Percentiles rank a stretch among this genome's conserved stretches.
phyloP scores from a whole-genome alignment of 2,113 vertebrate genomes.

The Elaphurus davidianus region DNA sequence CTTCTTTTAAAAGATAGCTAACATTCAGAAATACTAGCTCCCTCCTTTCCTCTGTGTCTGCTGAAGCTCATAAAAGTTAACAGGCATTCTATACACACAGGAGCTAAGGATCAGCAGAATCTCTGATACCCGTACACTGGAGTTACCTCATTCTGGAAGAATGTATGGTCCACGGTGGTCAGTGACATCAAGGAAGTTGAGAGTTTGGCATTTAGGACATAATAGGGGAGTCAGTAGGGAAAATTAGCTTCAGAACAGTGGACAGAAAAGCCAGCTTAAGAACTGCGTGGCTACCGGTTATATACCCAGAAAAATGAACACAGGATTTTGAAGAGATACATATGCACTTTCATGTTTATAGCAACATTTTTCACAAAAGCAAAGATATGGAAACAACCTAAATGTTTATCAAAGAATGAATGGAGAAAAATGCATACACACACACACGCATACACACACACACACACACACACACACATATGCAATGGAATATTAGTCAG shows the following conservation, averaged over 20 bases:
- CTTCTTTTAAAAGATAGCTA: not conserved
- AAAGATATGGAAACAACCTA: not conserved
- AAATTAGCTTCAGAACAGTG: not conserved
- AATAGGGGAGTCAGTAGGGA: not conserved
- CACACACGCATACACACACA: not conserved
- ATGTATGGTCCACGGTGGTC: fast-evolving
- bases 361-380: not conserved
- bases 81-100: not conserved
- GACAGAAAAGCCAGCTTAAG: not conserved
- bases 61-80: not conserved
- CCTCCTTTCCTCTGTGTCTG: not conserved
- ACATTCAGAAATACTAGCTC: not conserved
- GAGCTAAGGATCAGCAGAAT: not conserved
- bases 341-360: not conserved
- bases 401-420: not conserved
- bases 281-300: not conserved
- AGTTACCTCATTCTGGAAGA: not conserved
- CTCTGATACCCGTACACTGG: not conserved
- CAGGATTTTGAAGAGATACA: not conserved
- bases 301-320: not conserved
- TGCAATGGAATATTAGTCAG: not conserved
- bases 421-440: not conserved
- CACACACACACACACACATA: not conserved
- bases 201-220: not conserved
- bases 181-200: not conserved